phyloP scores from a whole-genome alignment of 2,797 vertebrate genomes.

The Oreortyx pictus region DNA sequence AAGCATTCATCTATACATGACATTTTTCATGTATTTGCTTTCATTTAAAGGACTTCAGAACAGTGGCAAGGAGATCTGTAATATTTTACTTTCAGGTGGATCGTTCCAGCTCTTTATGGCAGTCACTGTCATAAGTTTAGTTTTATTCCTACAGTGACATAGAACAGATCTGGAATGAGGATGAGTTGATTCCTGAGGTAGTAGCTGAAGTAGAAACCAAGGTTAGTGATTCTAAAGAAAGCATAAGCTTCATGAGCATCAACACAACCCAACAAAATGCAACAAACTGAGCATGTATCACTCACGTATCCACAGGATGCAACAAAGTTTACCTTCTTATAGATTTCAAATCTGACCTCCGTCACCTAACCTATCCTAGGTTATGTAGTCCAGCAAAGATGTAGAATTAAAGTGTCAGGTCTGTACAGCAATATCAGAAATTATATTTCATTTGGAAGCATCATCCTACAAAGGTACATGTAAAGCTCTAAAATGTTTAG shows the following conservation, averaged over 20 bases:
- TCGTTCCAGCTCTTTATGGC: background rate
- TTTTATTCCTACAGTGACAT: background rate
- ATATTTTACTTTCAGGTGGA: background rate
- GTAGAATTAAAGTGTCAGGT: background rate
- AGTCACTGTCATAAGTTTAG: background rate
- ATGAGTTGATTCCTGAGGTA: background rate
- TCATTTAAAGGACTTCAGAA: background rate
- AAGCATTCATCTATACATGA: background rate
- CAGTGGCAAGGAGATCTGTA: background rate
- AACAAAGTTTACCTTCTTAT: background rate
- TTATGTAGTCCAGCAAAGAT: background rate
- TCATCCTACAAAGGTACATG: background rate
- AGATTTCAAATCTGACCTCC: background rate
- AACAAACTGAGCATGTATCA: background rate
- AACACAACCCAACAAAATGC: background rate
- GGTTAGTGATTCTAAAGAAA: background rate
- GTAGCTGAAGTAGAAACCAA: background rate
- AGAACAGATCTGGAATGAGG: background rate
- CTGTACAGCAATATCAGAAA: background rate
- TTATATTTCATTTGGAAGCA: background rate
- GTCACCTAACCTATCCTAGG: background rate
- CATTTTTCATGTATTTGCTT: background rate
- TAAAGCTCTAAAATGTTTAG: background rate
- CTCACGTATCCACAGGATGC: background rate
- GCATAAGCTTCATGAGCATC: background rate